Percentiles rank a stretch among this genome's conserved stretches.
Evolutionary conservation across 2,888 invertebrate genomes (phyloP).

Genomic region (Agrotis ipsilon): DNA sequence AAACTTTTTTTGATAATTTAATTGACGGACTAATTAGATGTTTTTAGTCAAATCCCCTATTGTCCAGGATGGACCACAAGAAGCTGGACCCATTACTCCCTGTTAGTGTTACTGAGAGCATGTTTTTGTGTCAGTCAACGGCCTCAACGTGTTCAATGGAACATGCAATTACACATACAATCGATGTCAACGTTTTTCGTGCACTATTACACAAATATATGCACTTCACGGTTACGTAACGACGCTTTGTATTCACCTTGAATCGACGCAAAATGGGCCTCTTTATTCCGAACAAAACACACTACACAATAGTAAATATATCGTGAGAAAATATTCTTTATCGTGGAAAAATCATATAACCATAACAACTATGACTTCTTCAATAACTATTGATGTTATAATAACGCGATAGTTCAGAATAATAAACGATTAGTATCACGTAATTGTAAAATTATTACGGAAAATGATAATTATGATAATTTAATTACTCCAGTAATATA

Average conservation of each 20-base stretch:
- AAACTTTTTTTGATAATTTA: too few relatives aligned
- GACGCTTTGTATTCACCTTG: slow-evolving; percentile 22
- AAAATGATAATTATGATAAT: slow-evolving; percentile 14
- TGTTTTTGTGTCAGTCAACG: slow-evolving; percentile 7
- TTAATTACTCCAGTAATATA: neutral
- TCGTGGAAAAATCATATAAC: slow-evolving; percentile 1
- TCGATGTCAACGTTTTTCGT: neutral
- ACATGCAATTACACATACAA: slow-evolving; percentile 6
- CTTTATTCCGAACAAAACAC: slow-evolving; percentile 11
- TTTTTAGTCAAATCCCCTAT: too few relatives aligned
- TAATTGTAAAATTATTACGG: slow-evolving; percentile 5
- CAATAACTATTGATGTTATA: neutral
- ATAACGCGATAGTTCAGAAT: slow-evolving; percentile 11
- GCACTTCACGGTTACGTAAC: slow-evolving; percentile 34
- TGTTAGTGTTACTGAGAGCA: neutral
- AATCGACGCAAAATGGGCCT: slow-evolving; percentile 2
- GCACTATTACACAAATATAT: slow-evolving; percentile 28
- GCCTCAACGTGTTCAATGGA: slow-evolving; percentile 11
- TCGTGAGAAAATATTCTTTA: slow-evolving; percentile 40
- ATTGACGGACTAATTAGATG: too few relatives aligned
- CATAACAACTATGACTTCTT: slow-evolving; percentile 3
- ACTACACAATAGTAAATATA: slow-evolving; percentile 2
- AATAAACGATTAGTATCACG: slow-evolving; percentile 1
- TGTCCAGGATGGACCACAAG: too few relatives aligned
- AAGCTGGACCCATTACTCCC: too few relatives aligned